Percentiles rank a stretch among this genome's conserved stretches.
Evolutionary conservation across 2,888 invertebrate genomes (phyloP).

Genomic region (Sepiola atlantica): DNA sequence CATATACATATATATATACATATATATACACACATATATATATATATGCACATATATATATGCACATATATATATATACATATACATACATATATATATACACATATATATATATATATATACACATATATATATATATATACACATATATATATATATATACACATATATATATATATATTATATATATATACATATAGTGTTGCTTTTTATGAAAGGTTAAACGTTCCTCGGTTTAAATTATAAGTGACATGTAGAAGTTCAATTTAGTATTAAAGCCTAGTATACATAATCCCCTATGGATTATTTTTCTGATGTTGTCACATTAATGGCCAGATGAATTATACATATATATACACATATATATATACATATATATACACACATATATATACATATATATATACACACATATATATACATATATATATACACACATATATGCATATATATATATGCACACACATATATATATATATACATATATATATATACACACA

Average conservation of each 20-base stretch:
- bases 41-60: background rate
- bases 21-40: background rate
- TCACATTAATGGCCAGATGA: too few species aligned
- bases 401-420: too few species aligned
- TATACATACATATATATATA: background rate
- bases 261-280: too few species aligned
- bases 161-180: background rate
- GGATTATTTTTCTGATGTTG: too few species aligned
- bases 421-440: too few species aligned
- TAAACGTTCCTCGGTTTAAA: too few species aligned
- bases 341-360: background rate
- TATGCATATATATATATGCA: background rate
- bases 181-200: background rate
- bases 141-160: background rate
- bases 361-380: conserved; percentile 14
- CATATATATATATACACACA: background rate
- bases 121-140: background rate
- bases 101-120: background rate
- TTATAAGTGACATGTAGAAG: too few species aligned
- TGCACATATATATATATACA: background rate
- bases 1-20: background rate
- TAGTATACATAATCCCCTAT: too few species aligned
- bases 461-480: background rate
- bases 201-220: too few species aligned
- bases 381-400: too few species aligned